These are phyloP conservation scores for Esox niger DNA, from an alignment of 2,113 vertebrate genomes.

Conservation along the genomic window DNA sequence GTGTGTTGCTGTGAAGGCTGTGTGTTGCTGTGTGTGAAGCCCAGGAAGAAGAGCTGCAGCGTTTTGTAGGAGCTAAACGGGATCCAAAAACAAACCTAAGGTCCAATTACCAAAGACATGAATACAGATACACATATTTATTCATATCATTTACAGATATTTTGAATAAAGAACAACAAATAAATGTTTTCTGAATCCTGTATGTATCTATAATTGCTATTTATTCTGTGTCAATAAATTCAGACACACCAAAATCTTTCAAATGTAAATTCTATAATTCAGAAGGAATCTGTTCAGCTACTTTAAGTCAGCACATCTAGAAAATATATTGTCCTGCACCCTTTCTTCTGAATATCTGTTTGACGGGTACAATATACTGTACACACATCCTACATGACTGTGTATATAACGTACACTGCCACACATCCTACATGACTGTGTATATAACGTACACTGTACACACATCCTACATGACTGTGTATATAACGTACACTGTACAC, in stretches of 20 bases:
- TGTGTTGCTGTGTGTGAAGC: too few relatives aligned
- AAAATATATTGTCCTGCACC: constrained; percentile 32
- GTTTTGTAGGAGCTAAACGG: too few relatives aligned
- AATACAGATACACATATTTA: constrained; percentile 1
- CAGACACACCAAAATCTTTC: background rate
- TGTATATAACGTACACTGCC: too few relatives aligned
- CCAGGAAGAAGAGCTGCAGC: too few relatives aligned
- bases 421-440: too few relatives aligned
- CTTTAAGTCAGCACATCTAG: constrained; percentile 17
- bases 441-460: too few relatives aligned
- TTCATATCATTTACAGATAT: constrained; percentile 8
- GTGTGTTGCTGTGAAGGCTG: too few relatives aligned
- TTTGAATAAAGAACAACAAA: constrained; percentile 10
- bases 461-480: too few relatives aligned
- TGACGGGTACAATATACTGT: background rate
- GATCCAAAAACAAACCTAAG: too few relatives aligned
- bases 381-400: too few relatives aligned
- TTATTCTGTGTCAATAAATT: background rate
- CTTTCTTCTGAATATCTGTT: constrained; percentile 16
- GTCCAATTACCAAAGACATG: background rate
- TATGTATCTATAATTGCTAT: background rate
- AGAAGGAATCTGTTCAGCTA: constrained; percentile 6
- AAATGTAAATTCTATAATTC: background rate
- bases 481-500: too few relatives aligned
- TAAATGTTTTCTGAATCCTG: background rate